These are phyloP conservation scores for Nezara viridula DNA, from an alignment of 2,888 invertebrate species.

Conservation along the genomic window DNA sequence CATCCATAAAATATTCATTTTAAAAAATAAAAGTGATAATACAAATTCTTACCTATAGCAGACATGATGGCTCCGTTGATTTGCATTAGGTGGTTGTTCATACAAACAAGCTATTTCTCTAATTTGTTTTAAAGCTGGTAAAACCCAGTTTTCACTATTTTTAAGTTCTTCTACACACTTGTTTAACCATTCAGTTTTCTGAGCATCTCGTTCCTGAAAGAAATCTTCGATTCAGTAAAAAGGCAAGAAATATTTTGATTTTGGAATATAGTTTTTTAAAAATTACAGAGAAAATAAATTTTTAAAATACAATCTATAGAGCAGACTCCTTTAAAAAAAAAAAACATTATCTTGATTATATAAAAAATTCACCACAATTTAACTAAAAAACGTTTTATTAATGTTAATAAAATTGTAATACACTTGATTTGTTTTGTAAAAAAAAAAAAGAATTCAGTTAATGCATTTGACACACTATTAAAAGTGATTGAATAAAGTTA, in stretches of 20 bases:
- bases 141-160: constrained; percentile 89
- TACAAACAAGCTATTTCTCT: constrained; percentile 95
- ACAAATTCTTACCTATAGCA: constrained; percentile 71
- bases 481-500: too few relatives aligned
- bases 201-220: constrained; percentile 86
- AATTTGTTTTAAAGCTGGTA: constrained; percentile 95
- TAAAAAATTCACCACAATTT: neutral
- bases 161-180: constrained; percentile 96
- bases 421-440: too few relatives aligned
- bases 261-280: neutral
- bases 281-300: neutral
- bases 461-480: too few relatives aligned
- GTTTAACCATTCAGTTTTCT: constrained; percentile 95
- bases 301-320: neutral
- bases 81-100: constrained; percentile 82
- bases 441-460: too few relatives aligned
- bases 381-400: too few relatives aligned
- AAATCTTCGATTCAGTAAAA: constrained; percentile 52
- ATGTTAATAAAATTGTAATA: too few relatives aligned
- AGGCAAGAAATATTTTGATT: neutral
- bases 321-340: neutral
- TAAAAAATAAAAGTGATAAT: neutral
- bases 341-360: too few relatives aligned
- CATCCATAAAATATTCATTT: neutral
- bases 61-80: constrained; percentile 73